These are phyloP conservation scores for Cheilosia variabilis DNA, from an alignment of 2,888 invertebrate genomes.

Conservation along the genomic window DNA sequence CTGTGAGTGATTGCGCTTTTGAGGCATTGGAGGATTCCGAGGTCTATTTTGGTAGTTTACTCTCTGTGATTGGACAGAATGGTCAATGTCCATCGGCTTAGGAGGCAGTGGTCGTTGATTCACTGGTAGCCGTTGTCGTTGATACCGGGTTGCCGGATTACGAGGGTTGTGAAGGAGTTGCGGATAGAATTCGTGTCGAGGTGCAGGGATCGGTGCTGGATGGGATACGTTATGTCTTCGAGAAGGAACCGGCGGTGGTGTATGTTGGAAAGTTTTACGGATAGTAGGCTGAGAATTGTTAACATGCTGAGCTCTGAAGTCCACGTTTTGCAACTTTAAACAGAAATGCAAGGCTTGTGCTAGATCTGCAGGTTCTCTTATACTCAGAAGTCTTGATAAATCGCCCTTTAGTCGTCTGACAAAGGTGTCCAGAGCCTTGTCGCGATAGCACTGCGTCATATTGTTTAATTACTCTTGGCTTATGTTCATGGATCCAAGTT, in stretches of 20 bases:
- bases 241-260: slow-evolving; percentile 27
- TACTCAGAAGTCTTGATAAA: not conserved
- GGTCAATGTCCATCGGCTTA: slow-evolving; percentile 34
- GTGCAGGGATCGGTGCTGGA: slow-evolving; percentile 23
- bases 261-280: no score
- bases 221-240: slow-evolving; percentile 3
- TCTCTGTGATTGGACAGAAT: slow-evolving; percentile 12
- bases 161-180: slow-evolving; percentile 48
- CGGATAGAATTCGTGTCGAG: slow-evolving; percentile 46
- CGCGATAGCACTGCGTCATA: no score
- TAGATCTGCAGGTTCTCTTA: slow-evolving; percentile 16
- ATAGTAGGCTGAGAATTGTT: slow-evolving; percentile 18
- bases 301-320: slow-evolving; percentile 6
- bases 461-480: slow-evolving; percentile 22
- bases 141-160: slow-evolving; percentile 21
- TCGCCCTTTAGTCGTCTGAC: not conserved
- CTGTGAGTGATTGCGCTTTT: slow-evolving; percentile 9
- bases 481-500: slow-evolving; percentile 20
- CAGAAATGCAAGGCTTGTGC: slow-evolving; percentile 12
- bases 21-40: not conserved
- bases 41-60: slow-evolving; percentile 27
- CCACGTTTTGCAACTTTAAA: not conserved
- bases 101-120: slow-evolving; percentile 41
- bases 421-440: slow-evolving; percentile 25
- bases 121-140: slow-evolving; percentile 28